Percentiles rank a stretch among this genome's conserved stretches.
phyloP scores from a whole-genome alignment of 2,888 invertebrate species.

The Arge pagana region DNA sequence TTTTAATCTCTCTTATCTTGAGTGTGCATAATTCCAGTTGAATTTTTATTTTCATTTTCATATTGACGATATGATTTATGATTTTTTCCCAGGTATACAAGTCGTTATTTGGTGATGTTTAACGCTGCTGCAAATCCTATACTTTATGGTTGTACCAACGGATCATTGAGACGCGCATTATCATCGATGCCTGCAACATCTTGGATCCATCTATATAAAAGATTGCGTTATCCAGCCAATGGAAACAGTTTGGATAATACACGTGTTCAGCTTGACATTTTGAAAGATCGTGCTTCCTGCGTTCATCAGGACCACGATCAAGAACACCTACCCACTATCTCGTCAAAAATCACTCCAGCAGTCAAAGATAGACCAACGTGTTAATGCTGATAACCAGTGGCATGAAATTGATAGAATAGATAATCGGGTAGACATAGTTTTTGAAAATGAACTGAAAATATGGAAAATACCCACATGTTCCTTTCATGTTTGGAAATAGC shows the following conservation, averaged over 20 bases:
- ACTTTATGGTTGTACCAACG: slow-evolving; percentile 77
- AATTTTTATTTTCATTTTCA: slow-evolving; percentile 22
- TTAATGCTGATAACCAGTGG: too few relatives aligned
- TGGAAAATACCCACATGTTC: too few relatives aligned
- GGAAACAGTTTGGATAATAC: slow-evolving; percentile 20
- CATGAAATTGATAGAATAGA: too few relatives aligned
- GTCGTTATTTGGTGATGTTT: slow-evolving; percentile 71
- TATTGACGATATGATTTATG: slow-evolving; percentile 58
- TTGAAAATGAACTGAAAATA: too few relatives aligned
- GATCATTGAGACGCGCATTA: slow-evolving; percentile 71
- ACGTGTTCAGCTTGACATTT: slow-evolving; percentile 18
- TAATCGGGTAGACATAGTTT: too few relatives aligned
- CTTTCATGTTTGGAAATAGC: too few relatives aligned
- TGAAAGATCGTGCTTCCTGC: slow-evolving; percentile 37
- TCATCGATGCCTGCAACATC: slow-evolving; percentile 39
- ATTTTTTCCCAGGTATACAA: slow-evolving; percentile 69
- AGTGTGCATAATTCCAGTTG: too few relatives aligned
- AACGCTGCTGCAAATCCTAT: slow-evolving; percentile 79
- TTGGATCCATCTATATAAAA: slow-evolving; percentile 35
- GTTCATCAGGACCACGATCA: slow-evolving; percentile 26
- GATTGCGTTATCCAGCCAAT: slow-evolving; percentile 23
- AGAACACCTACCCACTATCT: slow-evolving; percentile 29
- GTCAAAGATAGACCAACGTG: too few relatives aligned
- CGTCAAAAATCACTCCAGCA: slow-evolving; percentile 20
- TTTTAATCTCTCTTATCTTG: too few relatives aligned